Evolutionary conservation across 2,888 invertebrate genomes (phyloP).

Genomic region (Chydorus sphaericus): DNA sequence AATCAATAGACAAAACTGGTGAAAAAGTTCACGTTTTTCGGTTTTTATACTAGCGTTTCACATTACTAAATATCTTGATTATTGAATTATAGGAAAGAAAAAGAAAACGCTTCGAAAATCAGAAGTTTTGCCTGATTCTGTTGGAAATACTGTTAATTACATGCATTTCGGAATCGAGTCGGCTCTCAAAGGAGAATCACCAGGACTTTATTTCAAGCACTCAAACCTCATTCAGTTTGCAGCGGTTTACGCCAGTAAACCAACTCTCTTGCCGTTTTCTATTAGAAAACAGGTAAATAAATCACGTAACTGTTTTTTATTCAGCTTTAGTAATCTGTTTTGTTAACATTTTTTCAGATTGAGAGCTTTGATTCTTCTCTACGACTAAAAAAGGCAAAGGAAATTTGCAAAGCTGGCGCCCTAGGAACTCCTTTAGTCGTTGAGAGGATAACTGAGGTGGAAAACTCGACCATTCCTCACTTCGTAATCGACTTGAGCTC

Average conservation of each 20-base stretch:
- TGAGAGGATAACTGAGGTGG: not conserved
- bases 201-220: not conserved
- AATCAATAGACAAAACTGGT: too few relatives aligned
- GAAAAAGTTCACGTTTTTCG: too few relatives aligned
- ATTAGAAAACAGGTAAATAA: not conserved
- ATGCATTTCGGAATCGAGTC: not conserved
- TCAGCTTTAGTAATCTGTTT: too few relatives aligned
- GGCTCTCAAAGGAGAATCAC: not conserved
- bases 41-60: too few relatives aligned
- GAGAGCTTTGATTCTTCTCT: not conserved
- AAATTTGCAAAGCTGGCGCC: not conserved
- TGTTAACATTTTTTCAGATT: too few relatives aligned
- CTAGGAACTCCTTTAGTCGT: not conserved
- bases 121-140: too few relatives aligned
- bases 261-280: not conserved
- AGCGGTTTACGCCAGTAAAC: not conserved
- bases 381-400: not conserved
- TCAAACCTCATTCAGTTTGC: not conserved
- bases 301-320: too few relatives aligned
- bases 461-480: not conserved
- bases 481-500: not conserved
- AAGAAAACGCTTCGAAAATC: too few relatives aligned
- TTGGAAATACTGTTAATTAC: too few relatives aligned
- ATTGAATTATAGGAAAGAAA: too few relatives aligned
- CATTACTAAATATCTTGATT: too few relatives aligned